Base-by-base conservation (phyloP, 2,113 vertebrate species). In the Carassius auratus region DNA sequence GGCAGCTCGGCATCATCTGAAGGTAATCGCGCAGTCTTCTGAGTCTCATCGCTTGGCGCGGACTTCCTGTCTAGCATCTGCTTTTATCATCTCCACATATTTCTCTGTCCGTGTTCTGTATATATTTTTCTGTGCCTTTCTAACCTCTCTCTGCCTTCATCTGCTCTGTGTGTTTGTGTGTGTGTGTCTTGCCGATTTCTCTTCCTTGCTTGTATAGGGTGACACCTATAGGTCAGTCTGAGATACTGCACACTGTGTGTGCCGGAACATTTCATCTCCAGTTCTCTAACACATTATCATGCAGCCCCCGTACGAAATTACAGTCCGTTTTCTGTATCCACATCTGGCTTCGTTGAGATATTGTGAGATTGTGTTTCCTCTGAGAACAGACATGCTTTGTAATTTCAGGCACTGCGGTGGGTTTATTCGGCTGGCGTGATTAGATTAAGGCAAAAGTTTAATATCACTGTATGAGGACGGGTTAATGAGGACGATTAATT, bases 401-500 rank as follows among this genome's bases (percentile, higher is more conserved):
- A 91, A 93, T 94, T 92, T 92, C 87, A 93, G 90, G 86, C 89
- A 84, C 42, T 30, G 91, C 88, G 89, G 85, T 87, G 86, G 88
- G 91, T 61, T 93, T 93, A 92, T 93, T 94, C 91, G 89, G 86
- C 87, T 91, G 85, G 92, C 92, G 89, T 93, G 92, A 95, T 95
- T 93, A 95, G 93, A 95, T 95, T 91, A 94, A 93, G 92, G 91
- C 91, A 94, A 90, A 89, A 92, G 92, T 94, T 94, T 94, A 92
- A 94, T 93, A 94, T 94, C 91, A 89, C 93, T 92, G 91, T 93
- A 95, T 91, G 91, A 94, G 91, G 91, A 91, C 3, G 90, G 92
- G 93, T 94, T 95, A 95, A 95, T 95, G 93, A 95, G 93, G 92
- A 93, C 91, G 94, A 94, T 94, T 95, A 93, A 95, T 95, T 94